These are phyloP conservation scores for Sarcophilus harrisii DNA, from an alignment of 2,797 vertebrate genomes.

Conservation along the genomic window DNA sequence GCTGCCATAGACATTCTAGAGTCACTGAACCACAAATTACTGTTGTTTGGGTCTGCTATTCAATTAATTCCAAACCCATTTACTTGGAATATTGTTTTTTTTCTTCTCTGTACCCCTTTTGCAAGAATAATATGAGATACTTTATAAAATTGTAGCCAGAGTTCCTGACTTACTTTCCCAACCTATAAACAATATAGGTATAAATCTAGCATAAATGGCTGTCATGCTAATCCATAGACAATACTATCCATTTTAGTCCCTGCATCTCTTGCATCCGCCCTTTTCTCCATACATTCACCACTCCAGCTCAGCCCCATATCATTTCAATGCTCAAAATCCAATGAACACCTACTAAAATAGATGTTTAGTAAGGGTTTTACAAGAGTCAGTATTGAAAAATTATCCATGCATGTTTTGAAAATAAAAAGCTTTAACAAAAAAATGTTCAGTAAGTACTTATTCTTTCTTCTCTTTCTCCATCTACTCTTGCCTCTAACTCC, in stretches of 20 bases:
- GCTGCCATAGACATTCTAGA: no score
- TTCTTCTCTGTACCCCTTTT: not conserved
- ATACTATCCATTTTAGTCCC: not conserved
- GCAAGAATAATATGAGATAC: not conserved
- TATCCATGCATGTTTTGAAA: no score
- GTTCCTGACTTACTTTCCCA: not conserved
- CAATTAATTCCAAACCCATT: not conserved
- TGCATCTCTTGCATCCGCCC: not conserved
- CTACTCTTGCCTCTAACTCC: no score
- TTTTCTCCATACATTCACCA: not conserved
- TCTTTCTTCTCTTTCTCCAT: fast-evolving
- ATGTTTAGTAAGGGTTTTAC: not conserved
- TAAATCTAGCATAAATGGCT: not conserved
- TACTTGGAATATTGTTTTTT: not conserved
- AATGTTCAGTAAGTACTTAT: not conserved
- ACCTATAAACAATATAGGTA: not conserved
- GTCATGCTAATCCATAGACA: not conserved
- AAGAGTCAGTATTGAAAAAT: no score
- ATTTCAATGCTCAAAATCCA: not conserved
- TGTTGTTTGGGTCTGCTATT: no score
- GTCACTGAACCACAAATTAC: no score
- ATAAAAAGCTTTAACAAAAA: no score
- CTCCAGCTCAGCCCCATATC: not conserved
- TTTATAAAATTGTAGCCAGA: not conserved
- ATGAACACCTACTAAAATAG: not conserved